These are phyloP conservation scores for Palythoa heliodiscus DNA, from an alignment of 92 coral and sea anemone species.

Conservation along the genomic window DNA sequence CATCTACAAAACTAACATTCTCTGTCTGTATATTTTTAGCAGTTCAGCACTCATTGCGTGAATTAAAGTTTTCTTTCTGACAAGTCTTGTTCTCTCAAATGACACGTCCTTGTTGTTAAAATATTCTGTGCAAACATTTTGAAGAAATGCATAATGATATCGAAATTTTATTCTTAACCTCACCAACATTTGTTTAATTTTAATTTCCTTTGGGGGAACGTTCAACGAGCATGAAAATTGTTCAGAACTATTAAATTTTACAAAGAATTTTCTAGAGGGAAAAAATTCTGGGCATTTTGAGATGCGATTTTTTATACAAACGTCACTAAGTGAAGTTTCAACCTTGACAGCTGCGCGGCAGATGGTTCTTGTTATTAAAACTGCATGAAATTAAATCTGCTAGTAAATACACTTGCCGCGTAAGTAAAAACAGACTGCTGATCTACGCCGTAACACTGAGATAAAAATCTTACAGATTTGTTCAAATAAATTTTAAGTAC, in stretches of 20 bases:
- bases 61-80: background rate
- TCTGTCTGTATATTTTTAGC: background rate
- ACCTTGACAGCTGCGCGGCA: constrained; percentile 38
- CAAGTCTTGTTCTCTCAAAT: background rate
- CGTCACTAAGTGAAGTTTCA: constrained; percentile 39
- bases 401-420: constrained; percentile 32
- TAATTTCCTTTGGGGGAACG: no score
- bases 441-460: background rate
- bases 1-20: background rate
- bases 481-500: no score
- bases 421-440: background rate
- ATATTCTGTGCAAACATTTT: constrained; percentile 37
- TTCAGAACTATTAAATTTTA: background rate
- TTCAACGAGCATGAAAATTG: background rate
- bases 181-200: background rate
- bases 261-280: background rate
- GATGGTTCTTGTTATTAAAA: constrained; percentile 19
- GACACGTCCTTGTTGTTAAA: constrained; percentile 8
- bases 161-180: background rate
- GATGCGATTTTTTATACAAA: background rate
- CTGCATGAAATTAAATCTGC: constrained; percentile 33
- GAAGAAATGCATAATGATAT: constrained; percentile 15
- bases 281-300: background rate
- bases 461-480: background rate
- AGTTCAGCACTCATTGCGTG: background rate